These are phyloP conservation scores for Scatophagus argus DNA, from an alignment of 2,113 vertebrate genomes.

Conservation along the genomic window DNA sequence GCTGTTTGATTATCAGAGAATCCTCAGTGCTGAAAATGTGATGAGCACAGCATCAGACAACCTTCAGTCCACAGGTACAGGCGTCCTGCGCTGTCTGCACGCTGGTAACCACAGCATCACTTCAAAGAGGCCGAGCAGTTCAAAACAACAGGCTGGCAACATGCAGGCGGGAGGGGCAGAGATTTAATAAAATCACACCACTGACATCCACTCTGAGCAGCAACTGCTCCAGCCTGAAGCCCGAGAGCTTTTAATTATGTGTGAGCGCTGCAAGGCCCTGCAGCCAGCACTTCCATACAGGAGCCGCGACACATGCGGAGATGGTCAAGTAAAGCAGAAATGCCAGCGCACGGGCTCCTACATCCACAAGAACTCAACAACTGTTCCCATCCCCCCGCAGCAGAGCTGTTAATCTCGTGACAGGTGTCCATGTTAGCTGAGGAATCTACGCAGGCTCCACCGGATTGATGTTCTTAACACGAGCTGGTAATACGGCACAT, in stretches of 20 bases:
- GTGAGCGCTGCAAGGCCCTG: constrained; percentile 14
- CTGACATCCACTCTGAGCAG: neutral
- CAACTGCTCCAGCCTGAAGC: neutral
- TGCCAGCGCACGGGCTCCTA: neutral
- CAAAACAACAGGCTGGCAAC: constrained; percentile 44
- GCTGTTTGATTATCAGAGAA: neutral
- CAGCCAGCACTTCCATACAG: neutral
- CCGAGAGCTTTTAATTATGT: constrained; percentile 41
- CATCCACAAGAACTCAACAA: constrained; percentile 31
- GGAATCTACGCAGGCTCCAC: constrained; percentile 53
- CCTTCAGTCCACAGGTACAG: neutral
- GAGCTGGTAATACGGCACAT: constrained; percentile 20
- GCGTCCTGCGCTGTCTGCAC: neutral
- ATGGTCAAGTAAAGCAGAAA: constrained; percentile 24
- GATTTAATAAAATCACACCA: constrained; percentile 11
- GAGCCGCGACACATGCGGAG: constrained; percentile 16
- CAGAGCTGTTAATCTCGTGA: constrained; percentile 70
- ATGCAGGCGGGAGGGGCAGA: constrained; percentile 7
- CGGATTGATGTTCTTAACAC: constrained; percentile 46
- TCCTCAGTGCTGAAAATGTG: neutral
- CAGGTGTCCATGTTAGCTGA: constrained; percentile 70
- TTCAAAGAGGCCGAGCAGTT: constrained; percentile 38
- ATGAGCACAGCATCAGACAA: neutral
- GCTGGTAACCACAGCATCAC: constrained; percentile 28
- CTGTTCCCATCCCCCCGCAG: constrained; percentile 37